Evolutionary conservation across 2,797 vertebrate genomes (phyloP).

Genomic region (Ciconia nigra): DNA sequence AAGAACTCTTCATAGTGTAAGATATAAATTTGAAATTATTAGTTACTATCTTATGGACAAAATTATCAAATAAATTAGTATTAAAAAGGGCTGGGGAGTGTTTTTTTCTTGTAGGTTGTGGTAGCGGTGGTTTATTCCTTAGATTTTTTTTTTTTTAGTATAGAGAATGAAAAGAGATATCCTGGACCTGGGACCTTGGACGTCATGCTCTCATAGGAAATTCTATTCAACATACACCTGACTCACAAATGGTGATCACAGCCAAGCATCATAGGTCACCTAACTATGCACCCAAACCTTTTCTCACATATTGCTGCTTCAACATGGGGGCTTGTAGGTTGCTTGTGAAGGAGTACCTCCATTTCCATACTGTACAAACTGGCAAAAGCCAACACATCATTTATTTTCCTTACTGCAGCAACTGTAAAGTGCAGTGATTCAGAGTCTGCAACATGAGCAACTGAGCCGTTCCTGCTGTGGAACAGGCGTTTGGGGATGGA

Average conservation of each 20-base stretch:
- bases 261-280: too few species aligned
- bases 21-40: neutral
- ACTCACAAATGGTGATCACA: neutral
- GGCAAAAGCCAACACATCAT: neutral
- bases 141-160: neutral
- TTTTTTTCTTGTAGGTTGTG: neutral
- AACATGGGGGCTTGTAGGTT: neutral
- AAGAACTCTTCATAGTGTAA: neutral
- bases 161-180: neutral
- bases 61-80: neutral
- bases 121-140: accelerated
- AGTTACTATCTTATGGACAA: neutral
- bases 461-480: neutral
- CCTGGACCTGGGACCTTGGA: neutral
- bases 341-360: neutral
- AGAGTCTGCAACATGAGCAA: neutral
- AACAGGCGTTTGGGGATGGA: neutral
- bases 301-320: neutral
- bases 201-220: neutral
- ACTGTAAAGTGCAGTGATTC: neutral
- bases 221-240: neutral
- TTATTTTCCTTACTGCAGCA: neutral
- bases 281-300: neutral
- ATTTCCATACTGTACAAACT: neutral
- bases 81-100: accelerated